Conservation (phyloP, 1,140 invertebrate species). For the Octopus bimaculoides region DNA sequence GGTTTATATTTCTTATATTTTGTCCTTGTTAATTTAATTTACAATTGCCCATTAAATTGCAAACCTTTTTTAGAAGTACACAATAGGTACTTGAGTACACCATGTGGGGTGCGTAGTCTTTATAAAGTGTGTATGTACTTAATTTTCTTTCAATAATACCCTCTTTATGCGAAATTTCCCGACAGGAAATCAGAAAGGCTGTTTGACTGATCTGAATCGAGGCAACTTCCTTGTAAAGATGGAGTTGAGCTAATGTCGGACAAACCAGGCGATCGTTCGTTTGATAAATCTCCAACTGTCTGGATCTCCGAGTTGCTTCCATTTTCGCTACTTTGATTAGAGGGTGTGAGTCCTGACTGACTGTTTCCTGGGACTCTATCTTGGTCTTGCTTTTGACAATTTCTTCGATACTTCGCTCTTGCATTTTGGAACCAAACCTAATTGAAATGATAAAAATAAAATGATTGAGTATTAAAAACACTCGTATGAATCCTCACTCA, state of each 20-base stretch:
- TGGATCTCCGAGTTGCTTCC: slow-evolving; percentile 23
- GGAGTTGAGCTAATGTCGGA: slow-evolving; percentile 52
- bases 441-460: too few relatives aligned
- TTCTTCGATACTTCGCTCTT: slow-evolving; percentile 92
- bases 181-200: slow-evolving; percentile 38
- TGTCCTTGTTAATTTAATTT: background rate
- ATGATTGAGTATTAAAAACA: too few relatives aligned
- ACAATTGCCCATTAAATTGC: background rate
- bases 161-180: slow-evolving; percentile 33
- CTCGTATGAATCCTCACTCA: too few relatives aligned
- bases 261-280: slow-evolving; percentile 37
- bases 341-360: slow-evolving; percentile 20
- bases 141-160: slow-evolving; percentile 28
- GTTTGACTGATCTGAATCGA: slow-evolving; percentile 35
- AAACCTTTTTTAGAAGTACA: background rate
- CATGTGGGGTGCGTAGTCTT: slow-evolving; percentile 18
- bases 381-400: slow-evolving; percentile 79
- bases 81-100: background rate
- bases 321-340: slow-evolving; percentile 8
- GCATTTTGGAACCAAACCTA: slow-evolving; percentile 99
- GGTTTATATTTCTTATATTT: background rate
- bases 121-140: slow-evolving; percentile 35
- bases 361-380: slow-evolving; percentile 40
- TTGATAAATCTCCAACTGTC: slow-evolving; percentile 36
- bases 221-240: slow-evolving; percentile 35